phyloP scores from a whole-genome alignment of 2,113 vertebrate genomes.

The Mirounga angustirostris region DNA sequence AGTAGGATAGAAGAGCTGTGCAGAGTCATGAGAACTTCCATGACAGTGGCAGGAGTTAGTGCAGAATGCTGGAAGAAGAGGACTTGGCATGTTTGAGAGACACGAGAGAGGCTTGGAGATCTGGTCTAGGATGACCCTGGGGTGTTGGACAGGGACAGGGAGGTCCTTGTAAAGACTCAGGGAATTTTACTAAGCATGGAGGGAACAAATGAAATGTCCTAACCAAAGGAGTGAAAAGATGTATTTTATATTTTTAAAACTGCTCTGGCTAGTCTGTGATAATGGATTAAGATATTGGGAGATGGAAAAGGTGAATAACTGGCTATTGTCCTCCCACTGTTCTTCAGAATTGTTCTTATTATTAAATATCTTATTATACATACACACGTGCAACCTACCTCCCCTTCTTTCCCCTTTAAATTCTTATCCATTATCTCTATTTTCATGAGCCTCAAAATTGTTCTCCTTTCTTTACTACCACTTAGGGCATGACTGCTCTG shows the following conservation, averaged over 20 bases:
- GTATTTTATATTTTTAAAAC: background rate
- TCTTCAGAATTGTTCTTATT: background rate
- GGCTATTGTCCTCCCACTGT: background rate
- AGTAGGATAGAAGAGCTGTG: background rate
- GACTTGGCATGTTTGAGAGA: background rate
- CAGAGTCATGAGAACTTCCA: background rate
- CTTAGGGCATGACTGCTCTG: background rate
- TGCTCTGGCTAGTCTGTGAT: background rate
- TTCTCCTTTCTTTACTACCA: background rate
- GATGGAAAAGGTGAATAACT: background rate
- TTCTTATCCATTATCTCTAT: background rate
- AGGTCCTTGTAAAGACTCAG: fast-evolving
- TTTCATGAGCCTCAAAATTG: background rate
- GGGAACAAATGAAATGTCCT: background rate
- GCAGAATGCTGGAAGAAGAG: background rate
- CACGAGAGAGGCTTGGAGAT: background rate
- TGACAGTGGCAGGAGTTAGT: too few relatives aligned
- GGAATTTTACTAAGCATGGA: background rate
- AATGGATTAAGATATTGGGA: background rate
- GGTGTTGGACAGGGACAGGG: background rate
- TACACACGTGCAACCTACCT: background rate
- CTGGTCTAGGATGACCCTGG: background rate
- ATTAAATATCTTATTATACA: background rate
- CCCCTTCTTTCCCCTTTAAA: background rate
- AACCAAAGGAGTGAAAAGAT: background rate